These are phyloP conservation scores for Drosophila pallidifrons DNA, from an alignment of 1,140 invertebrate genomes.

Conservation along the genomic window DNA sequence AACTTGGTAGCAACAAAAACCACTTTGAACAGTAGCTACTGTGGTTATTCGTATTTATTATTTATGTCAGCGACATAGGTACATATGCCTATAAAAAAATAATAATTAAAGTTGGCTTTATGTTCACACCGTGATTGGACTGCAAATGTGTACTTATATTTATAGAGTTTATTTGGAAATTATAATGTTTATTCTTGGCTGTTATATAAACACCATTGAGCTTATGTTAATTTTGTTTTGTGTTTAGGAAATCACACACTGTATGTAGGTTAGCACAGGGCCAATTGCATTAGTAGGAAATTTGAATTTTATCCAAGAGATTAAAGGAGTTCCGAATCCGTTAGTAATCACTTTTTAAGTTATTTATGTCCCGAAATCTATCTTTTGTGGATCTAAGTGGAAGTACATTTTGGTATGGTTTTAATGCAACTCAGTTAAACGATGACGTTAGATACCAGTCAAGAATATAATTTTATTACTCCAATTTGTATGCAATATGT, in stretches of 20 bases:
- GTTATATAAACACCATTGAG: slow-evolving; percentile 37
- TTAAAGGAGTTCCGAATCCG: neutral
- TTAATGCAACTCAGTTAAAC: neutral
- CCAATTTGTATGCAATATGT: slow-evolving; percentile 7
- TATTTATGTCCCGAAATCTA: too few relatives aligned
- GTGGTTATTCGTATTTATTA: slow-evolving; percentile 41
- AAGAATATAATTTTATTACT: slow-evolving; percentile 1
- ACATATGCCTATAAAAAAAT: slow-evolving; percentile 42
- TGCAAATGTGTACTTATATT: slow-evolving; percentile 29
- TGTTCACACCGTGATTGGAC: slow-evolving; percentile 49
- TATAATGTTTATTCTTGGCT: slow-evolving; percentile 39
- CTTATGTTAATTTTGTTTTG: slow-evolving; percentile 36
- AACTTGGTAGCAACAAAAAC: slow-evolving; percentile 18
- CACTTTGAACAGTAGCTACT: slow-evolving; percentile 4
- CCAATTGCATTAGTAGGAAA: slow-evolving; percentile 15
- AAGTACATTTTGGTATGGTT: neutral
- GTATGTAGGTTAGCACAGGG: slow-evolving; percentile 27
- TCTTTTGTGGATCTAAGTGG: neutral
- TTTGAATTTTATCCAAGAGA: neutral
- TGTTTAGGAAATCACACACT: slow-evolving; percentile 34
- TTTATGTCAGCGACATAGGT: slow-evolving; percentile 43
- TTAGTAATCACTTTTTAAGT: too few relatives aligned
- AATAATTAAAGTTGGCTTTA: slow-evolving; percentile 59
- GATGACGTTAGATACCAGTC: neutral
- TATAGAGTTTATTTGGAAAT: slow-evolving; percentile 29